Base-by-base conservation (phyloP, 2,113 vertebrate species). In the Mystacornis crossleyi region DNA sequence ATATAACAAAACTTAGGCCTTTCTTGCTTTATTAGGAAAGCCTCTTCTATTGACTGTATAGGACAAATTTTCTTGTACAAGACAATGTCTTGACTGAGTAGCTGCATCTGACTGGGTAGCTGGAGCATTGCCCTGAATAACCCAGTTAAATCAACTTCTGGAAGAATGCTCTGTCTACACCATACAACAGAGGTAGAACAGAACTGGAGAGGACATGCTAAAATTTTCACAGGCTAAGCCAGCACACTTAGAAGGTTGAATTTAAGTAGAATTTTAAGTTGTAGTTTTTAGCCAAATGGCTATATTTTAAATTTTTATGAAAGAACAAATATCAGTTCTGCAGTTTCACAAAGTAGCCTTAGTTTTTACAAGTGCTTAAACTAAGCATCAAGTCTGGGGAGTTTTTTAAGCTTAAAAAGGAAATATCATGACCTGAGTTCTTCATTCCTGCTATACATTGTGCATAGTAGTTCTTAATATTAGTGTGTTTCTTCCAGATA, bases 291-390 rank as follows among this genome's bases (percentile, higher is more conserved):
- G 25, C 2, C 31, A 81, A 66, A 86, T 24, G 14, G 10, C 21
- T 50, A 18, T 31, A 65, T 57, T 67, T 78, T 42, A 55, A 61
- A 15, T 31, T 57, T 42, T 64, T 69, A 42, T 0, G 1, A 34
- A 64, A 34, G 7, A 81, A 25, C 3, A n/a, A 80, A 10, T 38
- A 33, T 36, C 7, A n/a, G 13, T 77, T 77, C 31, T 80, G 6
- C 25, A 50, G 9, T 57, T 90, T 73, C 34, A 75, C 15, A 86
- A 64, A 69, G 77, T 28, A 75, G n/a, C 18, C 4, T 40, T 38
- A 10, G 4, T 74, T 43, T 47, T 60, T 67, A 51, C 0, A 0
- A 8, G 2, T 48, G 11, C 10, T 94, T 73, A 73, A 60, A 5
- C 29, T 73, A 70, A 58, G 24, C 9, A 24, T 38, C 0, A 4